Evolutionary conservation across 2,113 vertebrate species (phyloP), one percentile per base, ranked within the genome.

Genomic region (Neolamprologus variostigma): DNA sequence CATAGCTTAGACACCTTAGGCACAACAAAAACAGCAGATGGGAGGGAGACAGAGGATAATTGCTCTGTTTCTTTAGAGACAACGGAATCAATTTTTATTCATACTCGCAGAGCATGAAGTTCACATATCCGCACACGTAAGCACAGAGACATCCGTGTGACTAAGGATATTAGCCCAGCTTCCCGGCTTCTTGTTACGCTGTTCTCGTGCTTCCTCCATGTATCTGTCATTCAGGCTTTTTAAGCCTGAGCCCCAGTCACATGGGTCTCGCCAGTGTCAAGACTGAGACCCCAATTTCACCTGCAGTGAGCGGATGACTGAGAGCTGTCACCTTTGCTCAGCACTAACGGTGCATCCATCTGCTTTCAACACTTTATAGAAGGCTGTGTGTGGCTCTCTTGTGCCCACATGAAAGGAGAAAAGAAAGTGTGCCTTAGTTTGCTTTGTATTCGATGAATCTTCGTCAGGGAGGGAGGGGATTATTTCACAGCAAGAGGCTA

Each of bases 211-310:
- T 55, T 86, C 82, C 61, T 71, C 78, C 47, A 7, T 86, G 91
- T 53, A 61, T 59, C 85, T 81, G 73, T 42, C 63, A 81, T 86
- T 85, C 81, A 86, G 40, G 21, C 71, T 57, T 87, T 89, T 81
- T 50, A 84, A 83, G 76, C 81, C 85, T 37, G 53, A 84, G 57
- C 85, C 19, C 54, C 13, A 45, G 76, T 28, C 86, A 85, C 83
- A 73, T 23, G 78, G 76, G 87, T 86, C 68, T 50, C 4, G 10
- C 21, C 53, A 61, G 79, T 87, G 83, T 83, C 78, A 47, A 90
- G 84, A 91, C 85, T 78, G 78, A 86, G 92, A 93, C 91, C 95
- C 90, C 92, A 91, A 89, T 93, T 93, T 92, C 92, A 89, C 89
- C 89, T 78, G 79, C 83, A 16, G 76, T 26, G 86, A 86, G 76